Evolutionary conservation across 1,140 invertebrate genomes (phyloP).

Genomic region (Pissodes strobi): DNA sequence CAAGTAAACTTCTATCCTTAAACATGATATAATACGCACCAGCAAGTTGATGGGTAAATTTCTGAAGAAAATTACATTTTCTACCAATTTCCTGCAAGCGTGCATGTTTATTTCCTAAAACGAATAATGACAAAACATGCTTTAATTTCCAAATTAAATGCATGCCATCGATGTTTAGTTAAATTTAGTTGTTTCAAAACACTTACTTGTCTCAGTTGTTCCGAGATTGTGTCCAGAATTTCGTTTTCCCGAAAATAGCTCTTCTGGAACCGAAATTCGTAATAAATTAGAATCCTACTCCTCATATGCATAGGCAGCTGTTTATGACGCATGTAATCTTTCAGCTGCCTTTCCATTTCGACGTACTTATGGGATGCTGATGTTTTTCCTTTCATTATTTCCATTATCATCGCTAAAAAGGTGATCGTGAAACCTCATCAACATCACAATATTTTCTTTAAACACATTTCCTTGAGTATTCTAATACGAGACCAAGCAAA

Average conservation of each 20-base stretch:
- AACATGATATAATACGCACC: constrained; percentile 51
- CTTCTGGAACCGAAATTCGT: constrained; percentile 56
- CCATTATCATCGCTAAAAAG: constrained; percentile 45
- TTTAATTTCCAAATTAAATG: no score
- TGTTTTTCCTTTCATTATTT: constrained; percentile 45
- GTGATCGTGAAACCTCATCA: no score
- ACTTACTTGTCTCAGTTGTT: constrained; percentile 54
- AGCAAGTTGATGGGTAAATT: constrained; percentile 54
- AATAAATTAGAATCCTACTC: constrained; percentile 47
- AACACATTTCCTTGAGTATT: no score
- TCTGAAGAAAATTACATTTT: constrained; percentile 57
- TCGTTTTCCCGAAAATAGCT: constrained; percentile 56
- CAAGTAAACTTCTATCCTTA: constrained; percentile 58
- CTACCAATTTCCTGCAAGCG: constrained; percentile 55
- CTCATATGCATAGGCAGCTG: constrained; percentile 49
- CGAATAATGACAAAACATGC: neutral
- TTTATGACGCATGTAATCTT: constrained; percentile 52
- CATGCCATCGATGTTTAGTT: neutral
- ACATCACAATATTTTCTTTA: no score
- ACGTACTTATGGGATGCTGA: constrained; percentile 48
- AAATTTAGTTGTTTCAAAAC: no score
- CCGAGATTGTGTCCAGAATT: constrained; percentile 57
- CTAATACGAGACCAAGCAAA: no score
- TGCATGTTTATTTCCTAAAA: constrained; percentile 58
- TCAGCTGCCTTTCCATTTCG: constrained; percentile 49